Conservation (phyloP, 2,797 vertebrate genomes). For the Luscinia megarhynchos region DNA sequence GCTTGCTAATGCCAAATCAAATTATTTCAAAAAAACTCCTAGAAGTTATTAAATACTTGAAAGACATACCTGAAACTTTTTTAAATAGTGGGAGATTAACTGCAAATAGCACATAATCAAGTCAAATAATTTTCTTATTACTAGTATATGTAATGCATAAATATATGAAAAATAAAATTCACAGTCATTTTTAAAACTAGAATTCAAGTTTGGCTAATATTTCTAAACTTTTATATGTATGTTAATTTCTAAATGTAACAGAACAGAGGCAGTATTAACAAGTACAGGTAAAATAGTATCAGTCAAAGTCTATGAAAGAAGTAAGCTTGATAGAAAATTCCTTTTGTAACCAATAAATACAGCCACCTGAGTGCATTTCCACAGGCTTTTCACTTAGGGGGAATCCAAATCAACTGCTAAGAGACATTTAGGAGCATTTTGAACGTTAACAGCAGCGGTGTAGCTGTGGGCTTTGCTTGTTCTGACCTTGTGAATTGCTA, state of each 20-base stretch:
- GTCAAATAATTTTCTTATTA: constrained; percentile 69
- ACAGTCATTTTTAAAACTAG: constrained; percentile 84
- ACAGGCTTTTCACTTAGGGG: constrained; percentile 77
- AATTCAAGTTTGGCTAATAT: constrained; percentile 86
- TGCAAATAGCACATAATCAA: constrained; percentile 77
- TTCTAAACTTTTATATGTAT: constrained; percentile 77
- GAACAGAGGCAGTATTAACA: constrained; percentile 79
- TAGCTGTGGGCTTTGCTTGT: constrained; percentile 75
- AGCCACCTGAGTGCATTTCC: constrained; percentile 90
- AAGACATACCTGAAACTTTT: constrained; percentile 74
- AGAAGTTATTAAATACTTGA: constrained; percentile 73
- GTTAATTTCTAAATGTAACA: constrained; percentile 80
- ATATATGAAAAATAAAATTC: constrained; percentile 86
- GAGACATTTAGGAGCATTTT: constrained; percentile 75
- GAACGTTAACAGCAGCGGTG: constrained; percentile 75
- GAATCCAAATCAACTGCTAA: constrained; percentile 74
- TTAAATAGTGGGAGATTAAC: constrained; percentile 78
- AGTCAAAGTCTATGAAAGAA: constrained; percentile 80
- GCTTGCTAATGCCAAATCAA: constrained; percentile 63
- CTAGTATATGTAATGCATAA: constrained; percentile 82
- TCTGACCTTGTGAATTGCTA: constrained; percentile 79
- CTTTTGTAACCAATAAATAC: constrained; percentile 83
- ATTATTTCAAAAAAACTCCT: constrained; percentile 62
- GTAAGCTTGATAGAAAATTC: constrained; percentile 84
- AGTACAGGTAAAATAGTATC: constrained; percentile 78